Percentiles rank a stretch among this genome's conserved stretches.
These are phyloP conservation scores for Dunckerocampus dactyliophorus DNA, from an alignment of 2,113 vertebrate genomes.

Conservation along the genomic window DNA sequence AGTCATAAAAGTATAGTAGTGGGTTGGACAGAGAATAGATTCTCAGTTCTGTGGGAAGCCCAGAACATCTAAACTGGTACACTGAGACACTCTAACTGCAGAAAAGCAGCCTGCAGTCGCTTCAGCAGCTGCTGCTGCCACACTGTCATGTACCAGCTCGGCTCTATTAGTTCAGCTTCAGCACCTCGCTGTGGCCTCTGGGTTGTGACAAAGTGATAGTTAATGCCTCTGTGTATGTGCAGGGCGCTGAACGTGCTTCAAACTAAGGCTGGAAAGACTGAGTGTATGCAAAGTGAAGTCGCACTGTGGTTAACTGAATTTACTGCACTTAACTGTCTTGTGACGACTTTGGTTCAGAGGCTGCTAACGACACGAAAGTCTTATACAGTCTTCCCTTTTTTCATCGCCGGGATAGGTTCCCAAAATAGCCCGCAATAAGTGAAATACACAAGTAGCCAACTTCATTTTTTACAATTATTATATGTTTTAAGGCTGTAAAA, in stretches of 20 bases:
- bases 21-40: too few relatives aligned
- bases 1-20: too few relatives aligned
- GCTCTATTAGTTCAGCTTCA: conserved; percentile 61
- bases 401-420: too few relatives aligned
- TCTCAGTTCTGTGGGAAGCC: neutral
- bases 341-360: too few relatives aligned
- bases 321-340: too few relatives aligned
- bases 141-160: conserved; percentile 59
- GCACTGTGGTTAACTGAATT: too few relatives aligned
- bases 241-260: conserved; percentile 24
- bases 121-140: conserved; percentile 29
- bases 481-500: too few relatives aligned
- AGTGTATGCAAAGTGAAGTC: conserved; percentile 34
- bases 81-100: conserved; percentile 28
- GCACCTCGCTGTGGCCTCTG: conserved; percentile 45
- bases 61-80: conserved; percentile 5
- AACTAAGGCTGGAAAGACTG: conserved; percentile 30
- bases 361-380: too few relatives aligned
- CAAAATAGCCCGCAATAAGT: too few relatives aligned
- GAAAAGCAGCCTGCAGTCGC: conserved; percentile 30
- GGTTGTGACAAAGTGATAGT: conserved; percentile 44
- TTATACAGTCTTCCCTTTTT: too few relatives aligned
- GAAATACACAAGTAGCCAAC: too few relatives aligned
- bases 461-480: too few relatives aligned
- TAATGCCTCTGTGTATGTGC: conserved; percentile 28